A percentile compares a stretch with the other conserved stretches of the same genome.
Evolutionary conservation across 2,113 vertebrate genomes (phyloP).

Genomic region (Pyrgilauda ruficollis): DNA sequence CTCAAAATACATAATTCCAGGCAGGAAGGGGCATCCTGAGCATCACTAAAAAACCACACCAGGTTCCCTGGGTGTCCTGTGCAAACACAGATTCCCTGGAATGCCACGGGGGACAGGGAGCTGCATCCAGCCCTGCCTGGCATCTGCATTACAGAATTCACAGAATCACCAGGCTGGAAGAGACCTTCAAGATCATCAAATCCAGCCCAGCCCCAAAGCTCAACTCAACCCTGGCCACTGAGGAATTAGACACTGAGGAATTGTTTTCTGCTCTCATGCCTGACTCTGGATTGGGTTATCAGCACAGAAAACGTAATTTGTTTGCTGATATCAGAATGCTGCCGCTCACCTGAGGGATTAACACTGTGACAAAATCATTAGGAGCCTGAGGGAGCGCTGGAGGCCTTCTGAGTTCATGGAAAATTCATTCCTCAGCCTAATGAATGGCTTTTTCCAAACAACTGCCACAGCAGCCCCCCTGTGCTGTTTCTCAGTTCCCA

Average conservation of each 20-base stretch:
- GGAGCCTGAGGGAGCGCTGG: conserved; percentile 49
- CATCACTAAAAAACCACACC: neutral
- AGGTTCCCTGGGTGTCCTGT: rapidly evolving
- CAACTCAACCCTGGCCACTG: too few relatives aligned
- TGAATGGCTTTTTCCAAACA: conserved; percentile 2
- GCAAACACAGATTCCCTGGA: neutral
- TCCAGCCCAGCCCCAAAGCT: too few relatives aligned
- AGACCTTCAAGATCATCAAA: too few relatives aligned
- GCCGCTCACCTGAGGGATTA: conserved; percentile 65
- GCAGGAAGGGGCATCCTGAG: neutral
- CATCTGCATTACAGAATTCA: too few relatives aligned
- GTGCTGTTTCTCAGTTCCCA: neutral
- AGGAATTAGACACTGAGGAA: conserved; percentile 21
- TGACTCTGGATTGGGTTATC: conserved; percentile 45
- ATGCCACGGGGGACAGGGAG: neutral
- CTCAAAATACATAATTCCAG: rapidly evolving
- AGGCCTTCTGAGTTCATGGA: neutral
- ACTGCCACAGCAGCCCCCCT: neutral
- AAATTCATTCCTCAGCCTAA: conserved; percentile 54
- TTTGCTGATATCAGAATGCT: conserved; percentile 66
- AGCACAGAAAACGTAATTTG: conserved; percentile 58
- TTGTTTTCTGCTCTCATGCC: conserved; percentile 5
- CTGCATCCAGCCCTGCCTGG: neutral
- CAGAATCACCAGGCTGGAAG: too few relatives aligned
- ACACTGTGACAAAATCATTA: conserved; percentile 70